Evolutionary conservation across 2,113 vertebrate species (phyloP).

Genomic region (Falco punctatus): DNA sequence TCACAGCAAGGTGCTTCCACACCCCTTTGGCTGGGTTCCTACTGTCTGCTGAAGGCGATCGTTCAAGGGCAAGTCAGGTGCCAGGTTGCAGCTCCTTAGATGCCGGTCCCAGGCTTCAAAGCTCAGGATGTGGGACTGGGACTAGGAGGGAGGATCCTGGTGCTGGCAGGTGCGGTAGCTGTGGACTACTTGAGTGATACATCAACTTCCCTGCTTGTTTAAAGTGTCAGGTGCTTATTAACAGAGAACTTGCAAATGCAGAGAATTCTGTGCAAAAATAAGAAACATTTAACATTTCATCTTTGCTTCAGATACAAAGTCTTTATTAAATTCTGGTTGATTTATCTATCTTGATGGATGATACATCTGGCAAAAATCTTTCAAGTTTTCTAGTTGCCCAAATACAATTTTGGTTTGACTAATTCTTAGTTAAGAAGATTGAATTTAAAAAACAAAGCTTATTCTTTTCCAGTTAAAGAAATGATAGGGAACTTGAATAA

Average conservation of each 20-base stretch:
- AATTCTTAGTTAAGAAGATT: slow-evolving; percentile 5
- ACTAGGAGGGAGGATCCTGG: neutral
- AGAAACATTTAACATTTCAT: neutral
- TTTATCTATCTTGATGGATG: neutral
- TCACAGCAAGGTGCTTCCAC: neutral
- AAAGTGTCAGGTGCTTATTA: neutral
- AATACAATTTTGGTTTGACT: neutral
- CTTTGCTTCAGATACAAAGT: neutral
- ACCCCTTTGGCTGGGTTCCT: neutral
- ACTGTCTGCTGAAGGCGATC: neutral
- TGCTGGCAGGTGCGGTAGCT: neutral
- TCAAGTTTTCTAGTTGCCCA: neutral
- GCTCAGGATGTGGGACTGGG: neutral
- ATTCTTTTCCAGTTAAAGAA: slow-evolving; percentile 6
- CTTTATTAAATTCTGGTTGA: neutral
- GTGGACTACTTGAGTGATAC: neutral
- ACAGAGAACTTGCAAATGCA: neutral
- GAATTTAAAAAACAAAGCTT: neutral
- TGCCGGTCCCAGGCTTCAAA: neutral
- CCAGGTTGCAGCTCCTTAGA: neutral
- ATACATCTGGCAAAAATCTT: neutral
- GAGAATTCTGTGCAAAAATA: neutral
- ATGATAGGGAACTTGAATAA: neutral
- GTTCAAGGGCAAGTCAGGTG: neutral
- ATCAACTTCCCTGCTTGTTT: neutral